Evolutionary conservation across 2,888 invertebrate genomes (phyloP).

Genomic region (Tachina fera): DNA sequence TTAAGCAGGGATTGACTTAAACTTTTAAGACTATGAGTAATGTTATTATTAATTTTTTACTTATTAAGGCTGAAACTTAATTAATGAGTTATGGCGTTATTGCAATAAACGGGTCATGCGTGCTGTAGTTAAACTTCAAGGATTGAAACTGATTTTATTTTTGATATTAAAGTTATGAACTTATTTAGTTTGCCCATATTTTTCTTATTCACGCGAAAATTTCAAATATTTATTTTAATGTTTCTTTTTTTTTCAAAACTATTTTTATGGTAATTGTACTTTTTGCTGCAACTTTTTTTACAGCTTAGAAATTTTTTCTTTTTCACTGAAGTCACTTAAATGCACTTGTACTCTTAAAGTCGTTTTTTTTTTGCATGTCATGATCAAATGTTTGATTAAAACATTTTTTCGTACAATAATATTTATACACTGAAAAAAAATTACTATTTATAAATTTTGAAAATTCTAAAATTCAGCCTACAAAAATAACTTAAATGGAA

Average conservation of each 20-base stretch:
- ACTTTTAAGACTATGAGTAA: no score
- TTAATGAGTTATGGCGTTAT: no score
- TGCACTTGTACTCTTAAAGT: constrained; percentile 34
- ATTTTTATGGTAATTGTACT: constrained; percentile 19
- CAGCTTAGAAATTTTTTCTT: not conserved
- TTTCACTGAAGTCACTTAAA: constrained; percentile 12
- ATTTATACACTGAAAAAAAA: constrained; percentile 33
- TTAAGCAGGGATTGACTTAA: no score
- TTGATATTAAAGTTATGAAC: not conserved
- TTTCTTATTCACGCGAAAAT: constrained; percentile 8
- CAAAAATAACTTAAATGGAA: no score
- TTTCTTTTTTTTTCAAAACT: constrained; percentile 9
- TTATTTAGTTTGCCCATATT: not conserved
- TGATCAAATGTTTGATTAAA: constrained; percentile 63
- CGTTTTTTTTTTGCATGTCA: constrained; percentile 64
- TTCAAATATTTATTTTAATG: constrained; percentile 50
- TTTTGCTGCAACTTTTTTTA: constrained; percentile 5
- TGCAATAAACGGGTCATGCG: no score
- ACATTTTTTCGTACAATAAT: not conserved
- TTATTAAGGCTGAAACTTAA: no score
- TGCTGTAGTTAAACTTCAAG: no score
- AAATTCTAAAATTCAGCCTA: no score
- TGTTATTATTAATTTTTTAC: no score
- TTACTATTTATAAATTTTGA: no score
- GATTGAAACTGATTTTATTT: not conserved